These are phyloP conservation scores for Limnephilus marmoratus DNA, from an alignment of 2,888 invertebrate genomes.

Conservation along the genomic window DNA sequence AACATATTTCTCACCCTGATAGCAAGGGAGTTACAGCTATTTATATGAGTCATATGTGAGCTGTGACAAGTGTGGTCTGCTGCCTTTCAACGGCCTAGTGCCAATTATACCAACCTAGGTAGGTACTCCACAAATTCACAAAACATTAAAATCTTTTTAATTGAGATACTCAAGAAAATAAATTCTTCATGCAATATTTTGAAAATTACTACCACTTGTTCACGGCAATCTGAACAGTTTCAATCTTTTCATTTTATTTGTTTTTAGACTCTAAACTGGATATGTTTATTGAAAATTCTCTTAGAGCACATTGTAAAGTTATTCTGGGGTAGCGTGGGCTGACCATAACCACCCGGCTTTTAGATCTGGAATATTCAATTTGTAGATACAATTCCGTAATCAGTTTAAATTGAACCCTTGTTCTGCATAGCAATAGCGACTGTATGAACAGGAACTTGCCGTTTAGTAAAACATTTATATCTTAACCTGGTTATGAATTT, in stretches of 20 bases:
- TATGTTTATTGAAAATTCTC: neutral
- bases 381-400: slow-evolving; percentile 58
- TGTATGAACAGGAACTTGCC: slow-evolving; percentile 17
- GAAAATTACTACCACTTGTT: neutral
- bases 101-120: neutral
- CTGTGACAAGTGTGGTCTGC: no score
- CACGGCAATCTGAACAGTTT: neutral
- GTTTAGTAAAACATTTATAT: slow-evolving; percentile 38
- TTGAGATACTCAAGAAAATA: neutral
- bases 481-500: slow-evolving; percentile 14
- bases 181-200: neutral
- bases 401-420: slow-evolving; percentile 62
- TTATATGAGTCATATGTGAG: no score
- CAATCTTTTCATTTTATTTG: neutral
- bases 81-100: no score
- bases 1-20: no score
- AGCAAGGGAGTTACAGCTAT: no score
- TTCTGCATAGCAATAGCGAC: slow-evolving; percentile 44
- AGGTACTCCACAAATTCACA: neutral
- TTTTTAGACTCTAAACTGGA: neutral
- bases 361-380: slow-evolving; percentile 56
- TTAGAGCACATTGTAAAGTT: neutral
- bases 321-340: neutral
- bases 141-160: neutral
- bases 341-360: slow-evolving; percentile 7